Conservation (phyloP, 2,888 invertebrate species). For the Leucozona laternaria region DNA sequence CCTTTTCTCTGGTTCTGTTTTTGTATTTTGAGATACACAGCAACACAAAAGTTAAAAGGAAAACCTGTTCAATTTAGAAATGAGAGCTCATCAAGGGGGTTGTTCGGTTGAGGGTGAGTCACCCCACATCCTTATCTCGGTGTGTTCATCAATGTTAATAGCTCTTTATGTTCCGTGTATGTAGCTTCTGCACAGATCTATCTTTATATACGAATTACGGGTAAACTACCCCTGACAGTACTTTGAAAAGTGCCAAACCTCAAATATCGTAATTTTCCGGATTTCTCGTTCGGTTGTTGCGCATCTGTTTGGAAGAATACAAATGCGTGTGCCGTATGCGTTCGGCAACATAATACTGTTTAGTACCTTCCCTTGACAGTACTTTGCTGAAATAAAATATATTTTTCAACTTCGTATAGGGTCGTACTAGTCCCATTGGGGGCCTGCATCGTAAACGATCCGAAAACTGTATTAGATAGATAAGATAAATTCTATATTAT, state of each 20-base stretch:
- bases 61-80: conserved; percentile 75
- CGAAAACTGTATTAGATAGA: neutral
- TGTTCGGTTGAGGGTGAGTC: conserved; percentile 28
- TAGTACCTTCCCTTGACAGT: neutral
- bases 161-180: conserved; percentile 56
- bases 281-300: conserved; percentile 50
- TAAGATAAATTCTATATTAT: too few species aligned
- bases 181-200: conserved; percentile 46
- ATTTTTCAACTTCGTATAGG: neutral
- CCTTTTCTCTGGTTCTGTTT: conserved; percentile 48
- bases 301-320: conserved; percentile 65
- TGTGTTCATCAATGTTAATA: conserved; percentile 72
- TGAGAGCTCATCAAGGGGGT: conserved; percentile 50
- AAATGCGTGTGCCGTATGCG: conserved; percentile 51
- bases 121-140: conserved; percentile 19
- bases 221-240: conserved; percentile 64
- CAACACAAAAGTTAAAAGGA: conserved; percentile 71
- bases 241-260: conserved; percentile 77
- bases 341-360: conserved; percentile 22
- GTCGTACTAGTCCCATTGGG: neutral
- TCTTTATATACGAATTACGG: conserved; percentile 54
- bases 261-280: conserved; percentile 78
- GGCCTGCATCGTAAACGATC: neutral
- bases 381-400: neutral
- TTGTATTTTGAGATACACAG: conserved; percentile 57